Percentiles rank a stretch among this genome's conserved stretches.
phyloP scores from a whole-genome alignment of 2,797 vertebrate species.

The Aplochiton taeniatus region DNA sequence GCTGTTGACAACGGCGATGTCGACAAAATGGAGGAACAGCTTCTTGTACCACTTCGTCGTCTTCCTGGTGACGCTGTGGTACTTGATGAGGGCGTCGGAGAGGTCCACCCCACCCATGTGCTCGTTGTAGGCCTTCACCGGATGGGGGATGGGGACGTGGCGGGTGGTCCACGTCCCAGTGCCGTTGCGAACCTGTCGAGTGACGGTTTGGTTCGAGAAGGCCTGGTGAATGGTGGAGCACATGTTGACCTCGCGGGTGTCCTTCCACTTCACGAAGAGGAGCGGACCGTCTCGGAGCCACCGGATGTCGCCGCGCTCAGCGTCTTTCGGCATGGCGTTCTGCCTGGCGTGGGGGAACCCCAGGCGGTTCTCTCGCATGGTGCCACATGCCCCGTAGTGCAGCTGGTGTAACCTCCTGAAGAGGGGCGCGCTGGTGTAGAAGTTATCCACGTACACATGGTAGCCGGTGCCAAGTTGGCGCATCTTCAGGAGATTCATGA shows the following conservation, averaged over 20 bases:
- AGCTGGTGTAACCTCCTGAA: slow-evolving; percentile 1
- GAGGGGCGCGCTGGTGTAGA: slow-evolving; percentile 16
- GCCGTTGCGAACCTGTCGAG: slow-evolving; percentile 6
- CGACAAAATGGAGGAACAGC: neutral
- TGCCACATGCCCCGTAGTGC: slow-evolving; percentile 14
- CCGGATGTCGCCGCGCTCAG: slow-evolving; percentile 12
- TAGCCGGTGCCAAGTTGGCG: slow-evolving; percentile 20
- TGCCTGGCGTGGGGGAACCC: neutral
- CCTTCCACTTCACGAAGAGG: slow-evolving; percentile 26
- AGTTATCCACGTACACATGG: slow-evolving; percentile 15
- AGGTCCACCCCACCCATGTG: slow-evolving; percentile 34
- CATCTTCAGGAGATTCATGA: slow-evolving; percentile 7
- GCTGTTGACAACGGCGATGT: neutral
- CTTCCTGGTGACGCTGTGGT: slow-evolving; percentile 24
- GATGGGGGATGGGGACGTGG: slow-evolving; percentile 13
- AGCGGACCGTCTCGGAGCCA: slow-evolving; percentile 29
- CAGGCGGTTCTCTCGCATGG: slow-evolving; percentile 5
- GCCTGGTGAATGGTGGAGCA: slow-evolving; percentile 25
- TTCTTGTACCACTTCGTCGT: slow-evolving; percentile 27
- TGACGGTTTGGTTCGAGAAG: neutral
- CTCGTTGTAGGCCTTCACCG: slow-evolving; percentile 26
- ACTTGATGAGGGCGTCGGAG: slow-evolving; percentile 29
- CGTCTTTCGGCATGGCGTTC: slow-evolving; percentile 9
- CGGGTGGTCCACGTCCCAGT: neutral
- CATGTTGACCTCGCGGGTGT: slow-evolving; percentile 10